These are phyloP conservation scores for Mobula hypostoma DNA, from an alignment of 2,113 vertebrate species.

Conservation along the genomic window DNA sequence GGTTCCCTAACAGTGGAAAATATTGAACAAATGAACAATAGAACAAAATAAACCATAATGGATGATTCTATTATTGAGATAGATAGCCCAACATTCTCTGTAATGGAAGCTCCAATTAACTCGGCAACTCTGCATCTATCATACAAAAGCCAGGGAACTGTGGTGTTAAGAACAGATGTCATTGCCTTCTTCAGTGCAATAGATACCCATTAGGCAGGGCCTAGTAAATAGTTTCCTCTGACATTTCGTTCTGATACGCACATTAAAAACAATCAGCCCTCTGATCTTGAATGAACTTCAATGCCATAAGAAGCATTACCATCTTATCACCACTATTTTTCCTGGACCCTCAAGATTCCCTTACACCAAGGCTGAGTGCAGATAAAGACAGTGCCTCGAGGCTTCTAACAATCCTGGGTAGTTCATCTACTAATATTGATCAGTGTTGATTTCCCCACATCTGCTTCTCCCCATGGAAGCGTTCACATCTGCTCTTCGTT, in stretches of 20 bases:
- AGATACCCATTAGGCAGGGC: conserved; percentile 6
- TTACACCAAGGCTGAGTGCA: not conserved
- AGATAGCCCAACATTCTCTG: conserved; percentile 20
- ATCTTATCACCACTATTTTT: not conserved
- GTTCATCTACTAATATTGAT: not conserved
- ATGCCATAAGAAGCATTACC: not conserved
- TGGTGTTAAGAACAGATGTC: not conserved
- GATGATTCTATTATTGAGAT: conserved; percentile 21
- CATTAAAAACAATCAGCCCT: not conserved
- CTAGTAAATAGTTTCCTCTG: not conserved
- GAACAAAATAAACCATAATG: conserved; percentile 19
- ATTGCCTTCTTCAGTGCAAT: conserved; percentile 8
- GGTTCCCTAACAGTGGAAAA: not conserved
- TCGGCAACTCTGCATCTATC: not conserved
- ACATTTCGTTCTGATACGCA: not conserved
- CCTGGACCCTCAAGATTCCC: not conserved
- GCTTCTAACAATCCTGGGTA: not conserved
- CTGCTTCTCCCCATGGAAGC: not conserved
- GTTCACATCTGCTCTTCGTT: not conserved
- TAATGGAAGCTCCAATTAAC: conserved; percentile 32
- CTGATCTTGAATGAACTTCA: not conserved
- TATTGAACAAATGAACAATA: not conserved
- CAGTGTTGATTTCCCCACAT: not conserved
- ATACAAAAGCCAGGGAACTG: not conserved
- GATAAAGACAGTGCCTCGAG: not conserved